These are phyloP conservation scores for Agelaius tricolor DNA, from an alignment of 2,113 vertebrate genomes.

Conservation along the genomic window DNA sequence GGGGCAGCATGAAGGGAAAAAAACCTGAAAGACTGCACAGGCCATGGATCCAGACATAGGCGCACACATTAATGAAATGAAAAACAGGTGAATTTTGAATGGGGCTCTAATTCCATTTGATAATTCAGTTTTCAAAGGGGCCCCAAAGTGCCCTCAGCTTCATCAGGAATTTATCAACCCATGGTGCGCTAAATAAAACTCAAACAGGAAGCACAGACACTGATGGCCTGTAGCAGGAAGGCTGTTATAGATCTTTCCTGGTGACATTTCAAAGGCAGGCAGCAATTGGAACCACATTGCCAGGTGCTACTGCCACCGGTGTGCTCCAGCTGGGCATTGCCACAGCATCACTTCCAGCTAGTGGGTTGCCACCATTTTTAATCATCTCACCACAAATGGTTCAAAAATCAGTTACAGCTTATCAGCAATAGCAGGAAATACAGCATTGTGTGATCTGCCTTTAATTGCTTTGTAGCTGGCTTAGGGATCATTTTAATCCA, in stretches of 20 bases:
- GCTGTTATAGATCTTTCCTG: not conserved
- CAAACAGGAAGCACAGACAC: not conserved
- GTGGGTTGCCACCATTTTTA: not conserved
- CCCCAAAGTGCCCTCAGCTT: not conserved
- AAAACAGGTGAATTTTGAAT: slow-evolving; percentile 25
- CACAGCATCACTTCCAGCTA: not conserved
- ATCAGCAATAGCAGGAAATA: not conserved
- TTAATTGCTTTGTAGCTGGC: not conserved
- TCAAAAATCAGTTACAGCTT: not conserved
- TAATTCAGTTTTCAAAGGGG: slow-evolving; percentile 17
- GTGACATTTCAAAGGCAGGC: slow-evolving; percentile 34
- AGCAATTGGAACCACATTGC: slow-evolving; percentile 16
- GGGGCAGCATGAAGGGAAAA: not conserved
- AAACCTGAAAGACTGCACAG: not conserved
- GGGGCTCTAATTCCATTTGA: not conserved
- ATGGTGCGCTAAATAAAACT: not conserved
- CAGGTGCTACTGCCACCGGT: accelerated
- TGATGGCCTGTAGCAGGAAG: not conserved
- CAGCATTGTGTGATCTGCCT: not conserved
- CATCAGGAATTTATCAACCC: not conserved
- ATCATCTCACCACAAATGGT: not conserved
- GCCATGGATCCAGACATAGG: not conserved
- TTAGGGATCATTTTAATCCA: not conserved
- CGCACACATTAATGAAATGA: not conserved
- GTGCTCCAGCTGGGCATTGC: not conserved